These are phyloP conservation scores for Trichosurus vulpecula DNA, from an alignment of 2,797 vertebrate species.

Conservation along the genomic window DNA sequence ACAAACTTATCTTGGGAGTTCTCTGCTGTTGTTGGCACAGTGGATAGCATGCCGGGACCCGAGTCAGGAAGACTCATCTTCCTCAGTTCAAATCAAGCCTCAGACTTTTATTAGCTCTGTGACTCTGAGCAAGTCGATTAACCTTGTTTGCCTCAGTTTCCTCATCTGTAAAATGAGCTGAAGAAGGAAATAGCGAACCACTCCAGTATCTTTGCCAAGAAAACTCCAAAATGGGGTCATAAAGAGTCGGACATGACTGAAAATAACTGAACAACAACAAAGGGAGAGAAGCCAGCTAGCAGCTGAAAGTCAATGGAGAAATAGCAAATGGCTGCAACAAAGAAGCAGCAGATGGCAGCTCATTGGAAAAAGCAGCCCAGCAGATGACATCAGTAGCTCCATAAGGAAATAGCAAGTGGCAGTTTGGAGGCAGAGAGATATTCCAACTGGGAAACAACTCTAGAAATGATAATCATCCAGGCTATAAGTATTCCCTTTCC, in stretches of 20 bases:
- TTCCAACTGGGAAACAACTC: background rate
- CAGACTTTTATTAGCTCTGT: background rate
- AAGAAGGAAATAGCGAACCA: background rate
- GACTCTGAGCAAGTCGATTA: background rate
- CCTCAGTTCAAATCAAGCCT: background rate
- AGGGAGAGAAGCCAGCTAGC: background rate
- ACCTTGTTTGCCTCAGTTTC: background rate
- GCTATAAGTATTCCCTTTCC: background rate
- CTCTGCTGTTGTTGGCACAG: background rate
- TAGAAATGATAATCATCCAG: background rate
- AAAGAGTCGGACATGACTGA: background rate
- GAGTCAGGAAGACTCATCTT: background rate
- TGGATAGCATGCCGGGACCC: background rate
- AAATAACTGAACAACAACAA: background rate
- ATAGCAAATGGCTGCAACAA: background rate
- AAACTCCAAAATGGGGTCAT: background rate
- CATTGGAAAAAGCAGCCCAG: constrained; percentile 1
- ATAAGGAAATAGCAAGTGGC: background rate
- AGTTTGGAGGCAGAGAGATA: background rate
- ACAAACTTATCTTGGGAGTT: background rate
- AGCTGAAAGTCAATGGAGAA: background rate
- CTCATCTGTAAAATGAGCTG: background rate
- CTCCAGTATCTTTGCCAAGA: background rate
- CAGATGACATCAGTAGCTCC: background rate
- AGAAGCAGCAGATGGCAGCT: background rate